A percentile compares a stretch with the other conserved stretches of the same genome.
These are phyloP conservation scores for Sebastes flavidus DNA, from an alignment of 2,797 vertebrate species.

Conservation along the genomic window DNA sequence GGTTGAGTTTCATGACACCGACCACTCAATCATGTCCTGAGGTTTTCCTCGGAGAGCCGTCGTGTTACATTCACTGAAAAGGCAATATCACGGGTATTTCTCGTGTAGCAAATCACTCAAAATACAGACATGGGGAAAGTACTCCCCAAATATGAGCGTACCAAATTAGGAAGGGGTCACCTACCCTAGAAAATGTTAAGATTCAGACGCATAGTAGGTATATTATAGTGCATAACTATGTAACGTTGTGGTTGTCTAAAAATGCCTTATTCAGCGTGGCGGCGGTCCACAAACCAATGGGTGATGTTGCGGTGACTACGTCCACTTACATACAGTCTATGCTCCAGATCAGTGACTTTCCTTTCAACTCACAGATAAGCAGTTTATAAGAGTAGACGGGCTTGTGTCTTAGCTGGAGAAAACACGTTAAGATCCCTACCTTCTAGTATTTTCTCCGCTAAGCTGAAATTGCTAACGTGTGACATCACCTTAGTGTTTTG, in stretches of 20 bases:
- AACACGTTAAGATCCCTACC: neutral
- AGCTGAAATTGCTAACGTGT: slow-evolving; percentile 40
- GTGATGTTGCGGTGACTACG: too few relatives aligned
- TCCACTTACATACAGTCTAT: neutral
- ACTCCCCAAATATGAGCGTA: too few relatives aligned
- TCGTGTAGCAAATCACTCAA: neutral
- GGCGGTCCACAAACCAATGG: too few relatives aligned
- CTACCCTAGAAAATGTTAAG: too few relatives aligned
- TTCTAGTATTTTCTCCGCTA: slow-evolving; percentile 7
- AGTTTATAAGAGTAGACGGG: neutral
- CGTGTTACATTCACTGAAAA: slow-evolving; percentile 1
- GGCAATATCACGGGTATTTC: neutral
- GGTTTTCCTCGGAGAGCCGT: slow-evolving; percentile 25
- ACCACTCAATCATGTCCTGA: slow-evolving; percentile 51
- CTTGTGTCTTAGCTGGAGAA: neutral
- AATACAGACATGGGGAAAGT: neutral
- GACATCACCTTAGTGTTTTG: slow-evolving; percentile 51
- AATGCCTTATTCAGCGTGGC: too few relatives aligned
- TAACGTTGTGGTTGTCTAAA: too few relatives aligned
- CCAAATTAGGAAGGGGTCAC: too few relatives aligned
- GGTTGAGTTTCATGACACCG: slow-evolving; percentile 53
- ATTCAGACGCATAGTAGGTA: too few relatives aligned
- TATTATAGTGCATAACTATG: too few relatives aligned
- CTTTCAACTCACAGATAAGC: neutral
- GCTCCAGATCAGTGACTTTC: neutral